Evolutionary conservation across 2,113 vertebrate genomes (phyloP), one percentile per base, ranked within the genome.

Genomic region (Pterocles orientalis): DNA sequence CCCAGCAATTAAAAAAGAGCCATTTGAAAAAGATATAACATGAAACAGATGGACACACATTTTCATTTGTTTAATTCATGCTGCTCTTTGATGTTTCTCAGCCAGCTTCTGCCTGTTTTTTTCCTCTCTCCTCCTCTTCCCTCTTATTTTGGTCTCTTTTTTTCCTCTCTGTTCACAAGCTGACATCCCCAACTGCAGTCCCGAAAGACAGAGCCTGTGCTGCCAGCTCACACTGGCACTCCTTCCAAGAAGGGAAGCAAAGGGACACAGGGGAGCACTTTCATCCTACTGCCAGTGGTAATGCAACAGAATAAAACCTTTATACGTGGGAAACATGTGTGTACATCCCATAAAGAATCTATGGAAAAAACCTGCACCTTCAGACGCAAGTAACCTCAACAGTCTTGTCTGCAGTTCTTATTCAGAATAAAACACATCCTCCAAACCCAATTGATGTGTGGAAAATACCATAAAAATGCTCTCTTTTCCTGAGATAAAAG

Each of bases 1-100:
- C 60, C 34, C 76, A 90, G 33, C 14, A 92, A 89, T 80, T 92
- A 92, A 64, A 70, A 57, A 88, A 84, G 28, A 90, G 64, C 5
- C 5, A n/a, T 79, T 91, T 91, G 23, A 19, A 61, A 94, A 95
- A 90, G 48, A 70, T 56, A 33, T 31, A 95, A 83, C 57, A 57
- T 33, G 62, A 90, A 95, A 83, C 56, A 94, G 82, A 94, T 64
- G 80, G 82, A 92, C 36, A 41, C 12, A 50, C 12, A 39, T 70
- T 95, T 89, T 85, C 62, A 70, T 77, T 92, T 91, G 68, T 85
- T 64, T 60, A 87, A 83, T 91, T 91, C n/a, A 60, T 26, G n/a
- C 45, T 82, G 53, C 47, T 92, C 39, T 72, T 73, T 71, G 36
- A 61, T 70, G 21, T 78, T 89, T 88, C 57, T 68, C 7, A 1